A percentile compares a stretch with the other conserved stretches of the same genome.
These are phyloP conservation scores for Cephus rjabovi DNA, from an alignment of 2,888 invertebrate genomes.

Conservation along the genomic window DNA sequence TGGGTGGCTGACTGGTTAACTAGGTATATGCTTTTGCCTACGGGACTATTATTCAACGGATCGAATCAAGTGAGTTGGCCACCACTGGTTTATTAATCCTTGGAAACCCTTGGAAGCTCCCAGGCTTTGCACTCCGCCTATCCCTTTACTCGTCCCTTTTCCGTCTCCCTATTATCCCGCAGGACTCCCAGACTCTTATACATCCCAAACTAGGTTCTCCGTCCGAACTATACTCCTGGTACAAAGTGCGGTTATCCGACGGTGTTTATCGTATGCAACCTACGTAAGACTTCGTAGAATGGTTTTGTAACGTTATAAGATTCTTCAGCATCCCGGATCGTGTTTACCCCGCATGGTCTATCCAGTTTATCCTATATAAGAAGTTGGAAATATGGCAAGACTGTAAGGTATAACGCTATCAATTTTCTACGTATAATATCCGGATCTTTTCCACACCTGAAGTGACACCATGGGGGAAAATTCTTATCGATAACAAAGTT, in stretches of 20 bases:
- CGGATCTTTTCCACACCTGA: background rate
- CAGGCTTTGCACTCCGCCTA: slow-evolving; percentile 36
- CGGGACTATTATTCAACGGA: slow-evolving; percentile 32
- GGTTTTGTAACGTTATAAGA: slow-evolving; percentile 3
- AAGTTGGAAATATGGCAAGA: background rate
- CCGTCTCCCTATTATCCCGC: background rate
- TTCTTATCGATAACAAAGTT: background rate
- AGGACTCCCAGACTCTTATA: background rate
- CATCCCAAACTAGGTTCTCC: slow-evolving; percentile 1
- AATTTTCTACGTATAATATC: background rate
- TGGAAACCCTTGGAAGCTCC: slow-evolving; percentile 45
- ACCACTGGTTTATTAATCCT: slow-evolving; percentile 57
- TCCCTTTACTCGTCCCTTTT: slow-evolving; percentile 8
- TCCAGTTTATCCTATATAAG: background rate
- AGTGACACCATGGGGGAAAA: background rate
- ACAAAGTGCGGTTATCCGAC: slow-evolving; percentile 9
- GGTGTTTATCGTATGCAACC: background rate
- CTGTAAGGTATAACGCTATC: background rate
- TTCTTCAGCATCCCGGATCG: background rate
- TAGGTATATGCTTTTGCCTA: slow-evolving; percentile 14
- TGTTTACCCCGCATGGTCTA: background rate
- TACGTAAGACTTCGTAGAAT: background rate
- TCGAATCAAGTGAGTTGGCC: slow-evolving; percentile 35
- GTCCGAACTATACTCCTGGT: background rate
- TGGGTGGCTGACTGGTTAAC: slow-evolving; percentile 12